Conservation (phyloP, 1,140 invertebrate genomes). For the Magallana gigas region DNA sequence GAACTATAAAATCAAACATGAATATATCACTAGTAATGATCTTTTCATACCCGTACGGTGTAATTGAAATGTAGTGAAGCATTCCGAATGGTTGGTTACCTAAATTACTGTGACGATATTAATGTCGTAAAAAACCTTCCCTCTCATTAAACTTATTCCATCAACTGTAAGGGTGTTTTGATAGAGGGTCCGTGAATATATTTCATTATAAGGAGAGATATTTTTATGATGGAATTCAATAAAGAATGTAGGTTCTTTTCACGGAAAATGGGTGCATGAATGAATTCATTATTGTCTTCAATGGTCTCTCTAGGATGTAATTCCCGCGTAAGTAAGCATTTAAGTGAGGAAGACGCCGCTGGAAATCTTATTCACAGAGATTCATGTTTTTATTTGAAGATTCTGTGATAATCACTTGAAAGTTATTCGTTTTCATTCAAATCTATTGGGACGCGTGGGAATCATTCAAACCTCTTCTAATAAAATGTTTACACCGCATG, state of each 20-base stretch:
- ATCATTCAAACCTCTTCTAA: background rate
- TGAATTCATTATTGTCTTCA: background rate
- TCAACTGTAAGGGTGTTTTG: background rate
- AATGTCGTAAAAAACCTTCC: background rate
- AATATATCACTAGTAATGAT: conserved; percentile 22
- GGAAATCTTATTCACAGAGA: background rate
- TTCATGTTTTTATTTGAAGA: background rate
- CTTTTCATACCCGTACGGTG: background rate
- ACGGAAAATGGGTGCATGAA: background rate
- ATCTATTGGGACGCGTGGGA: background rate
- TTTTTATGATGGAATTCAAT: conserved; percentile 4
- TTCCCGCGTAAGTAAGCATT: background rate
- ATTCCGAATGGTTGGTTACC: background rate
- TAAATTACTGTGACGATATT: conserved; percentile 23
- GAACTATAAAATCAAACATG: conserved; percentile 12
- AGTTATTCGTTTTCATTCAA: background rate
- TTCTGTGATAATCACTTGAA: background rate
- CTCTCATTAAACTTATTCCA: background rate
- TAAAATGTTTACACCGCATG: background rate
- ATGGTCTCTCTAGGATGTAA: background rate
- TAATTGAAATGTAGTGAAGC: conserved; percentile 30
- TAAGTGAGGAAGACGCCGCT: background rate
- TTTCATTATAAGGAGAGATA: background rate
- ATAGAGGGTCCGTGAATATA: background rate
- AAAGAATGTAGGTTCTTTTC: background rate